These are phyloP conservation scores for Muscina levida DNA, from an alignment of 2,888 invertebrate genomes.

Conservation along the genomic window DNA sequence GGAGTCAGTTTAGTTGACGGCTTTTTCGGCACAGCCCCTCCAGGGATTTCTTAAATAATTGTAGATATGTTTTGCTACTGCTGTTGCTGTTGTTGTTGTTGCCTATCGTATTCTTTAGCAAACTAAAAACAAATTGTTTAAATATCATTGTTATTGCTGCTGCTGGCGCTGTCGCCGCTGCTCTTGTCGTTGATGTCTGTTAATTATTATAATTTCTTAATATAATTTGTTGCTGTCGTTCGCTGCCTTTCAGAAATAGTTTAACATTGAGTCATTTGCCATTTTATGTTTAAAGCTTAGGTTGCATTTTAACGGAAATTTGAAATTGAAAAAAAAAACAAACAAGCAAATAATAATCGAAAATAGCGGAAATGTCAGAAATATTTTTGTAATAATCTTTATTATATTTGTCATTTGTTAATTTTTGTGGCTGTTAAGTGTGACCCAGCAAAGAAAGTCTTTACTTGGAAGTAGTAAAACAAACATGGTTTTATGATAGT, in stretches of 20 bases:
- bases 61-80: background rate
- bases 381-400: conserved; percentile 3
- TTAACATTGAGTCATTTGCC: conserved; percentile 6
- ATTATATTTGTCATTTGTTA: background rate
- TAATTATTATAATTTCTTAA: too few relatives aligned
- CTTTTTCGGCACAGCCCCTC: background rate
- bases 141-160: too few relatives aligned
- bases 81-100: too few relatives aligned
- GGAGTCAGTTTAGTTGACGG: background rate
- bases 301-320: conserved; percentile 54
- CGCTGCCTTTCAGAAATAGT: background rate
- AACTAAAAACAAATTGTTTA: conserved; percentile 8
- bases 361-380: conserved; percentile 20
- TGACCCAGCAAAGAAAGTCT: too few relatives aligned
- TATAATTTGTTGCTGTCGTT: background rate
- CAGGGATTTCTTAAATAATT: background rate
- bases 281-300: background rate
- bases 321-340: conserved; percentile 25
- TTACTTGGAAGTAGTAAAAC: too few relatives aligned
- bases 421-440: too few relatives aligned
- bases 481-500: too few relatives aligned
- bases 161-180: background rate
- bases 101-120: background rate
- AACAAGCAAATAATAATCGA: conserved; percentile 15
- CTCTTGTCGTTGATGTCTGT: background rate